phyloP scores from a whole-genome alignment of 2,888 invertebrate genomes.

The Pseudeuparius sepicola region DNA sequence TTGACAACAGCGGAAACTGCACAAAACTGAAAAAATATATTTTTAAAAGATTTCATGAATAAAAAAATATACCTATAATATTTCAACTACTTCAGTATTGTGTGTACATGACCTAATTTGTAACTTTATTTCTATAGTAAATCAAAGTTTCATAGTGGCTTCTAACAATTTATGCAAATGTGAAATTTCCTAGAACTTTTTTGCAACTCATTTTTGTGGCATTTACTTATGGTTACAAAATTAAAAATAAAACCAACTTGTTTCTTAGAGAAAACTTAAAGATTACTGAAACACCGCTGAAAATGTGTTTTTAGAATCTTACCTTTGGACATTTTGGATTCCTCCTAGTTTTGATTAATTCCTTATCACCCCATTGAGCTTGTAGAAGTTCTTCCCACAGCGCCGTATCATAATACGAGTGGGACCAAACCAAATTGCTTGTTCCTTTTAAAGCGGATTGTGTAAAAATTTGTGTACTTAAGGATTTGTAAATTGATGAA shows the following conservation, averaged over 20 bases:
- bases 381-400: slow-evolving; percentile 71
- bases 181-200: no score
- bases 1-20: slow-evolving; percentile 73
- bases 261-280: slow-evolving; percentile 3
- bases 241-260: no score
- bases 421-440: slow-evolving; percentile 69
- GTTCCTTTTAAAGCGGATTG: slow-evolving; percentile 58
- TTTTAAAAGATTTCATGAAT: no score
- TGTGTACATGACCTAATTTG: no score
- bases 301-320: no score
- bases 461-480: slow-evolving; percentile 56
- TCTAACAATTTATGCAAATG: no score
- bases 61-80: slow-evolving; percentile 3
- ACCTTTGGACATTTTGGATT: slow-evolving; percentile 49
- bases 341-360: slow-evolving; percentile 49
- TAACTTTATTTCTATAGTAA: no score
- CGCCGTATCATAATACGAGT: slow-evolving; percentile 80
- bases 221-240: no score
- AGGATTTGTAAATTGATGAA: slow-evolving; percentile 47
- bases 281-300: no score
- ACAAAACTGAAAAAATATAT: slow-evolving; percentile 47
- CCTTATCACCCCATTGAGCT: slow-evolving; percentile 51
- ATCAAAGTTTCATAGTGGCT: no score
- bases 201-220: no score
- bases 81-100: no score